Conservation (phyloP, 2,888 invertebrate genomes). For the Phengaris arion region DNA sequence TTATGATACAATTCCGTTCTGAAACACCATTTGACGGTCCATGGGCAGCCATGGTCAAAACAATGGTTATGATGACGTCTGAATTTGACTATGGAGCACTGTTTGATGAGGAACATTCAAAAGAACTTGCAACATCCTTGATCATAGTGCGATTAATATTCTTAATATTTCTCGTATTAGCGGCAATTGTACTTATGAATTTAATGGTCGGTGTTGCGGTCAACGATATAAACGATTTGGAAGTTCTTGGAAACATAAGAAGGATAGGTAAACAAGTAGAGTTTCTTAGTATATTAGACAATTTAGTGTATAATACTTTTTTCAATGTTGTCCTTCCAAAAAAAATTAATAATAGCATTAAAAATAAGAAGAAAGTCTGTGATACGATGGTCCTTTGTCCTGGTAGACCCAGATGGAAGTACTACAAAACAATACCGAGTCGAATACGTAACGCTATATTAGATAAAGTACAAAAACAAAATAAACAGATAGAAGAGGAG, state of each 20-base stretch:
- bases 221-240: slow-evolving; percentile 78
- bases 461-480: slow-evolving; percentile 62
- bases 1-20: slow-evolving; percentile 78
- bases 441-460: slow-evolving; percentile 65
- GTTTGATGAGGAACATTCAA: slow-evolving; percentile 67
- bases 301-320: slow-evolving; percentile 69
- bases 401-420: slow-evolving; percentile 60
- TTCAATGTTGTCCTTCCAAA: slow-evolving; percentile 61
- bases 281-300: slow-evolving; percentile 73
- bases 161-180: slow-evolving; percentile 73
- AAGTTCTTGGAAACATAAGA: slow-evolving; percentile 76
- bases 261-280: slow-evolving; percentile 78
- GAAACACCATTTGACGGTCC: slow-evolving; percentile 73
- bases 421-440: slow-evolving; percentile 58
- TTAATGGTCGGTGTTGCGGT: slow-evolving; percentile 80
- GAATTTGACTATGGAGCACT: slow-evolving; percentile 78
- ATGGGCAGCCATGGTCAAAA: slow-evolving; percentile 76
- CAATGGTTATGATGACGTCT: slow-evolving; percentile 81
- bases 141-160: slow-evolving; percentile 74
- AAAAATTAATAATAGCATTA: slow-evolving; percentile 55
- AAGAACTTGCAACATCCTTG: slow-evolving; percentile 61
- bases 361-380: slow-evolving; percentile 60
- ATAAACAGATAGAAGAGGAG: slow-evolving; percentile 62
- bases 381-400: slow-evolving; percentile 59
- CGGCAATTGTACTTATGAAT: slow-evolving; percentile 80